These are phyloP conservation scores for Erebia ligea DNA, from an alignment of 2,888 invertebrate genomes.

Conservation along the genomic window DNA sequence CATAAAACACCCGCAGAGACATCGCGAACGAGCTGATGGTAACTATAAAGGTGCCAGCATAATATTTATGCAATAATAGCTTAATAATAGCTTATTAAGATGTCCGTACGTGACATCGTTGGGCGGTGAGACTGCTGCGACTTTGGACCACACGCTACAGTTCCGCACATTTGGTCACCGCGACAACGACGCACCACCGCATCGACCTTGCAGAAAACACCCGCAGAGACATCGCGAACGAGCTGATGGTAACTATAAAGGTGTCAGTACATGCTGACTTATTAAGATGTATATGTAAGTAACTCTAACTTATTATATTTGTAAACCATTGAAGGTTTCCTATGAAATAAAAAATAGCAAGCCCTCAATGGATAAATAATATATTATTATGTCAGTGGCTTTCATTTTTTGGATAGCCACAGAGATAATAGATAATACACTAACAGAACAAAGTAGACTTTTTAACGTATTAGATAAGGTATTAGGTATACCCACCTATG, in stretches of 20 bases:
- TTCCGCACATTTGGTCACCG: constrained; percentile 91
- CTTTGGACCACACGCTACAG: constrained; percentile 90
- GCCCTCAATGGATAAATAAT: no score
- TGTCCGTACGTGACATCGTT: constrained; percentile 86
- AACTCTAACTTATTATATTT: no score
- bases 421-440: no score
- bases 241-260: constrained; percentile 55
- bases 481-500: no score
- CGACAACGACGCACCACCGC: constrained; percentile 82
- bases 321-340: no score
- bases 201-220: constrained; percentile 68
- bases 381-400: no score
- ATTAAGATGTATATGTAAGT: no score
- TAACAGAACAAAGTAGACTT: no score
- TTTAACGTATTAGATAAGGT: no score
- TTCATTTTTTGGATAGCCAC: no score
- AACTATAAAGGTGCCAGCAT: constrained; percentile 19
- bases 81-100: not conserved
- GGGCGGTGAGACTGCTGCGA: constrained; percentile 84
- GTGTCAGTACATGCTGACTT: no score
- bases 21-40: constrained; percentile 69
- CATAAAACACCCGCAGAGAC: constrained; percentile 68
- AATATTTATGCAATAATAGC: not conserved
- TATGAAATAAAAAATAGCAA: no score
- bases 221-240: constrained; percentile 69